Evolutionary conservation across 1,140 invertebrate species (phyloP), one percentile per base, ranked within the genome.

Genomic region (Adoxophyes honmai): DNA sequence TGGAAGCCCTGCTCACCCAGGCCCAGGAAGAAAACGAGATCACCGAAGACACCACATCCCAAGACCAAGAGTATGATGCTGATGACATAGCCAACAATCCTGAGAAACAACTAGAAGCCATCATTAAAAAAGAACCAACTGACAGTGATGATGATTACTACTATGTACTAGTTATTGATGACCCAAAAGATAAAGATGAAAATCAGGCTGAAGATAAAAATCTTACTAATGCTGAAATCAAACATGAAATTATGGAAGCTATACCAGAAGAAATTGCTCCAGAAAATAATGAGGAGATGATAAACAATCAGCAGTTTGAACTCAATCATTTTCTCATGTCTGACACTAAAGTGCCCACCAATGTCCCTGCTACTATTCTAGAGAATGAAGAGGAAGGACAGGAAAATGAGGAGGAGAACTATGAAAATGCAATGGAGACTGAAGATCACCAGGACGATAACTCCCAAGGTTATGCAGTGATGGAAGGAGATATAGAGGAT

Each of bases 61-160:
- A 62, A 34, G 64, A 61, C 11, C 57, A 72, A 39, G 57, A 64
- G 62, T 13, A 66, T 61, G 66, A 71, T 15, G 39, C 60, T 5
- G 68, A 75, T 37, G 75, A 86, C 15, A 66, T 79, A 51, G 70
- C 70, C 5, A 75, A 78, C 62, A 74, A 86, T 61, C 79, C 82
- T 9, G 67, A 84, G 18, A 86, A 85, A 55, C 81, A 86, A 62
- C 56, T 88, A n/a, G 76, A 86, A 60, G 64, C 66, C 33, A 78
- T 86, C 10, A 86, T 88, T 9, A 86, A 89, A 71, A 63, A 62
- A 54, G 84, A 86, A 68, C 80, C 84, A 6, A 68, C 56, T 37
- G 84, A 87, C 36, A 75, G 66, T 68, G 84, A 87, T 65, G 84
- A 86, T 73, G 83, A 86, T 62, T 85, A 63, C 52, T 87, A 85